Evolutionary conservation across 2,113 vertebrate genomes (phyloP), one percentile per base, ranked within the genome.

Genomic region (Laticauda laticaudata): DNA sequence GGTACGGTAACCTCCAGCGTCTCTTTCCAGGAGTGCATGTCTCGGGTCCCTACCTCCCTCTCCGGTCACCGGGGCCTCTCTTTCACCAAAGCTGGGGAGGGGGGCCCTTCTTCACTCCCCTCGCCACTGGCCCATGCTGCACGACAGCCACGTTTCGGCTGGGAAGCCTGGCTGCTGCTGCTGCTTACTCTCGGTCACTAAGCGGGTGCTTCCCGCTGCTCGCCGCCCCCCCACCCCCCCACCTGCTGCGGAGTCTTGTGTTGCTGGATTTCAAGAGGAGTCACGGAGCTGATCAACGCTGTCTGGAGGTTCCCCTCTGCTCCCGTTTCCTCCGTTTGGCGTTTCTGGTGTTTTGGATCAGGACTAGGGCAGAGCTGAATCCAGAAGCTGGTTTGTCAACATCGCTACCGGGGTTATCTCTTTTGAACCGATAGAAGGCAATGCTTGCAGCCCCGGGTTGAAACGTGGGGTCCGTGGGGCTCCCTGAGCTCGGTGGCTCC

Each of bases 1-100:
- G 99, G 99, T 99, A 99, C 97, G 97, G 98, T 98, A 99, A 48
- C 98, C 97, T 98, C 98, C 98, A 98, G 97, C 57, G 69, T 96
- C 93, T 97, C 98, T 96, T 98, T 97, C 98, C 96, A 97, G 98
- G 98, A 98, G 98, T 98, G 97, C 98, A 97, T 97, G 97, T 94
- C 92, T 96, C 94, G 26, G 54, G 12, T 87, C 48, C 96, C 88
- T 57, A 92, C 51, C 57, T 23, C 21, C 51, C 51, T 53, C 7
- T 10, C 51, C 93, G 94, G 29, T 90, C 94, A 86, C 88, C 59
- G 93, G 61, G 90, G 14, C 54, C 69, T 45, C 45, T 91, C 81
- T 87, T 14, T 0, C 39, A 29, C 61, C 2, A 48, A 48, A 81
- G 86, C 45, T 4, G 39, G 45, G 3, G 11, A n/a, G 3, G 12